Percentiles rank a stretch among this genome's conserved stretches.
phyloP scores from a whole-genome alignment of 2,888 invertebrate species.

The Drosophila recens region DNA sequence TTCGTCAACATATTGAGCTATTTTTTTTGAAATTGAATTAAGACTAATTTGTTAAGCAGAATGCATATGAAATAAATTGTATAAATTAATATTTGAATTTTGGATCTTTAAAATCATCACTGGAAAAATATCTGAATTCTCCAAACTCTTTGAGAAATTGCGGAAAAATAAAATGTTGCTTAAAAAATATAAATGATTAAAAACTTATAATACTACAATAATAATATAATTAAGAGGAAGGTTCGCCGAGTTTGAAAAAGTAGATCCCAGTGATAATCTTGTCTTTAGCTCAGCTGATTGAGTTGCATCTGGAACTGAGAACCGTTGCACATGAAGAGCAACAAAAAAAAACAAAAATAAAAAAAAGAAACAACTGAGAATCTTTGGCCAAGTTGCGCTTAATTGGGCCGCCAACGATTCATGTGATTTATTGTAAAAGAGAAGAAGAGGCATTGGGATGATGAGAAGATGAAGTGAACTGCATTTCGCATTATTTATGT shows the following conservation, averaged over 20 bases:
- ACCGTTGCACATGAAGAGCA: slow-evolving; percentile 25
- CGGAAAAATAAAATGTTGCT: neutral
- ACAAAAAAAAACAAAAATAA: slow-evolving; percentile 7
- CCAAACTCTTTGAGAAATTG: too few species aligned
- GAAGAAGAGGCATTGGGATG: slow-evolving; percentile 31
- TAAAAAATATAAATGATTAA: neutral
- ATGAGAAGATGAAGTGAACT: slow-evolving; percentile 33
- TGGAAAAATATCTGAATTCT: too few species aligned
- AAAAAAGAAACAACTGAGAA: slow-evolving; percentile 12
- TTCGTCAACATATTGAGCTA: neutral
- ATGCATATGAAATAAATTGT: neutral
- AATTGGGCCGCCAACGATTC: slow-evolving; percentile 68
- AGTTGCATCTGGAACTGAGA: slow-evolving; percentile 41
- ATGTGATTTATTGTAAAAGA: slow-evolving; percentile 75
- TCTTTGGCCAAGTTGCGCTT: slow-evolving; percentile 53
- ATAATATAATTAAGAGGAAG: neutral
- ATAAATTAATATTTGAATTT: neutral
- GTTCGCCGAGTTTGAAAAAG: neutral
- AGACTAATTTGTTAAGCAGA: neutral
- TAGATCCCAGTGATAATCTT: slow-evolving; percentile 4
- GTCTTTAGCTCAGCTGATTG: slow-evolving; percentile 33
- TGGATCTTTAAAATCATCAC: neutral
- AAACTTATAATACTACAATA: too few species aligned
- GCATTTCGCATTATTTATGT: slow-evolving; percentile 73
- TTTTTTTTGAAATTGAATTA: neutral